phyloP scores from a whole-genome alignment of 2,888 invertebrate species.

The Tiphia femorata region DNA sequence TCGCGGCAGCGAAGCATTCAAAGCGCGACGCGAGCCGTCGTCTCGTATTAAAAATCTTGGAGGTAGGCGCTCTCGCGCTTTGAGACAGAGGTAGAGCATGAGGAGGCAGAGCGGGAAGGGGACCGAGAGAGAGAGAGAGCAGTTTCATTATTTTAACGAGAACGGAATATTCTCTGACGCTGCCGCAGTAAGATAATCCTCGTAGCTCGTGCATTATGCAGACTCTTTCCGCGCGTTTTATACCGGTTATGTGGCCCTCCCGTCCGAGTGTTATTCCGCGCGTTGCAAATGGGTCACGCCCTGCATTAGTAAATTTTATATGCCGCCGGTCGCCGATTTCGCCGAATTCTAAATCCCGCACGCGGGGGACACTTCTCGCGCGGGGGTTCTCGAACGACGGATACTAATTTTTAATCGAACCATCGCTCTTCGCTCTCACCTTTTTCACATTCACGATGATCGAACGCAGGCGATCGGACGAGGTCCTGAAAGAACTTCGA shows the following conservation, averaged over 20 bases:
- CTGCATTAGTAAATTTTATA: background rate
- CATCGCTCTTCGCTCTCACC: too few species aligned
- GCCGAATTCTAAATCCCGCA: background rate
- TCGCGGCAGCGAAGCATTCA: constrained; percentile 7
- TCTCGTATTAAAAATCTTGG: constrained; percentile 26
- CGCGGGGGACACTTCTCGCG: too few species aligned
- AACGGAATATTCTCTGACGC: constrained; percentile 21
- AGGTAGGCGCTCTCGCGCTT: constrained; percentile 19
- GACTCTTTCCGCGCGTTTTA: constrained; percentile 15
- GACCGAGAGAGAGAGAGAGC: background rate
- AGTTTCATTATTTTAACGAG: constrained; percentile 39
- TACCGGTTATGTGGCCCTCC: constrained; percentile 7
- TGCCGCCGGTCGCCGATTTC: background rate
- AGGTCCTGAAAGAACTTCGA: too few species aligned
- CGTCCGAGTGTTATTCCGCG: background rate
- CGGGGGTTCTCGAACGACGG: too few species aligned
- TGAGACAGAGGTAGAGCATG: too few species aligned
- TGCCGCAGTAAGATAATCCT: constrained; percentile 25
- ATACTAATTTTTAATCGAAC: too few species aligned
- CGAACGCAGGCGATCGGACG: too few species aligned
- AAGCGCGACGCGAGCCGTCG: background rate
- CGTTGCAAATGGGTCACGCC: background rate
- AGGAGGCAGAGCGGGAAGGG: too few species aligned
- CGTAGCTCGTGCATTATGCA: background rate
- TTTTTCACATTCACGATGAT: too few species aligned